Evolutionary conservation across 2,888 invertebrate genomes (phyloP), one percentile per base, ranked within the genome.

Genomic region (Ptilodon capucinus): DNA sequence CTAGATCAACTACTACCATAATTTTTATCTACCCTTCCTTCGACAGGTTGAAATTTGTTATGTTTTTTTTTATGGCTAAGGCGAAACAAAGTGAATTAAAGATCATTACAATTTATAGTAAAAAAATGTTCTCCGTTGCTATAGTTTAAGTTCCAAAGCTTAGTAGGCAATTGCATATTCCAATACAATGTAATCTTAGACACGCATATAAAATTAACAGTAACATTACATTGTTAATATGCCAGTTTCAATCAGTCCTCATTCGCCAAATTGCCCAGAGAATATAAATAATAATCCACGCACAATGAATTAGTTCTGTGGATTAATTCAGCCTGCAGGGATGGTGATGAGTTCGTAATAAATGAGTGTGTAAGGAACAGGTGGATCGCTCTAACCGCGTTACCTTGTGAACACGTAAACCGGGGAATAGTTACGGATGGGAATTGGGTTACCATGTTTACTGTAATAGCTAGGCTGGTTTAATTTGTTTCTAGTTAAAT

Each of bases 211-310:
- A 11, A 8, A 43, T 30, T 14, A 13, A 14, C 14, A 13, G 7
- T 6, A 13, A 32, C 14, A 14, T 32, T 6, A 32, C 32, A 14
- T 14, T n/a, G 14, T 32, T 32, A 4, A 32, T 32, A 40, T 32
- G 42, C 23, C 64, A 60, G 49, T 51, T 60, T 66, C 63, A 64
- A 68, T 59, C 66, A 55, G 57, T 50, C 60, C 61, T 44, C 56
- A 58, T 57, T 55, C 54, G 59, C 41, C 66, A 58, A 66, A 68
- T 68, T 61, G 68, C 67, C 60, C 49, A 56, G 61, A 68, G 64
- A 63, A 69, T 71, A 71, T 71, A 74, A 65, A 61, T 70, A 62
- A 63, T 69, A 57, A 68, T 66, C 53, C 55, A 48, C 51, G 57
- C 61, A 65, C 72, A 63, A 63, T 58, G 61, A 60, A 71, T 71